Evolutionary conservation across 2,113 vertebrate species (phyloP).

Genomic region (Pleuronectes platessa): DNA sequence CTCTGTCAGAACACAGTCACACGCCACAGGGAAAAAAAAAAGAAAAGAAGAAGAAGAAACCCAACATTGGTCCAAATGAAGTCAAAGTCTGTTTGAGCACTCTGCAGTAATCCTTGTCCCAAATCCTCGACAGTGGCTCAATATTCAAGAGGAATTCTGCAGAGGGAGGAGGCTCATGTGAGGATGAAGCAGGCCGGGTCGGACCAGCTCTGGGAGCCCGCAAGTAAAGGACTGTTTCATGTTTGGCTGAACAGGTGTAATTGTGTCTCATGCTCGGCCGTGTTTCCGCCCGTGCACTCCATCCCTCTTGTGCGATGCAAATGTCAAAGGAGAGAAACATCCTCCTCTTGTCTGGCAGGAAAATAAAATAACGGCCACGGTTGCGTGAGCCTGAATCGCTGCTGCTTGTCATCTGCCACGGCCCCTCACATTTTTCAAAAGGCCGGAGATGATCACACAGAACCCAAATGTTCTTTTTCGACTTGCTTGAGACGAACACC

Average conservation of each 20-base stretch:
- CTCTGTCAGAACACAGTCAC: conserved; percentile 9
- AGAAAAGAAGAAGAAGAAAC: neutral
- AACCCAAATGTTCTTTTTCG: conserved; percentile 9
- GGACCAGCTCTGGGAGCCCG: conserved; percentile 17
- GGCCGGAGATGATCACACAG: conserved; percentile 18
- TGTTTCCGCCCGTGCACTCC: conserved; percentile 43
- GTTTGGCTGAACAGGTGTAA: conserved; percentile 73
- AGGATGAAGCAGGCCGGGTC: conserved; percentile 19
- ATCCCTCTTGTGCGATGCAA: conserved; percentile 49
- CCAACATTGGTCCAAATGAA: conserved; percentile 45
- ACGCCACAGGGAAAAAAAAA: conserved; percentile 4
- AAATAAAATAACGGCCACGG: conserved; percentile 37
- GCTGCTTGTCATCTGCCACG: conserved; percentile 28
- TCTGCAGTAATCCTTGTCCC: conserved; percentile 53
- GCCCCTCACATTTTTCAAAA: conserved; percentile 38
- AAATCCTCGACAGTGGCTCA: conserved; percentile 64
- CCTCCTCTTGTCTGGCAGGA: conserved; percentile 26
- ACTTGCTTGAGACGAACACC: conserved; percentile 36
- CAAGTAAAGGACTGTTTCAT: conserved; percentile 53
- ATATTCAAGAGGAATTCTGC: conserved; percentile 39
- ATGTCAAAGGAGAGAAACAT: conserved; percentile 63
- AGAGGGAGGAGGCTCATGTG: conserved; percentile 18
- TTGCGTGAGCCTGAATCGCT: conserved; percentile 29
- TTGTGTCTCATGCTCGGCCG: conserved; percentile 68
- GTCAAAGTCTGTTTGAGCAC: conserved; percentile 29